Evolutionary conservation across 2,888 invertebrate genomes (phyloP).

Genomic region (Hirudinaria manillensis): DNA sequence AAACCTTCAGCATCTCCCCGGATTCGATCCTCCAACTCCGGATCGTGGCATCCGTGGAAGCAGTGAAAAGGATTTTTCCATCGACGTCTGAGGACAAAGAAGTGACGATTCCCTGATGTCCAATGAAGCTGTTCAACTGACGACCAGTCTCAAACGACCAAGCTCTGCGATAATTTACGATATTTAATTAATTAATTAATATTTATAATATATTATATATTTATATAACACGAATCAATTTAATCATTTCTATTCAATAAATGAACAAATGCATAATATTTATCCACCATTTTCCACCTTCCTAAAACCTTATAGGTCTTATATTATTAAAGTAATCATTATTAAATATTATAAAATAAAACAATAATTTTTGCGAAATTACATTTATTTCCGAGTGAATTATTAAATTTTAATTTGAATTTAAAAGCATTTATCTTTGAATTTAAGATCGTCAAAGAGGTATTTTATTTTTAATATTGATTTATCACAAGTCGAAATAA

Average conservation of each 20-base stretch:
- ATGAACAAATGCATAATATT: background rate
- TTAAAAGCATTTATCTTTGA: no score
- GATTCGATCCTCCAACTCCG: slow-evolving; percentile 55
- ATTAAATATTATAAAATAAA: no score
- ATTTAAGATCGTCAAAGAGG: no score
- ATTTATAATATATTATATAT: background rate
- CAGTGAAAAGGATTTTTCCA: slow-evolving; percentile 54
- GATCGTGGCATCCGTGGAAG: slow-evolving; percentile 55
- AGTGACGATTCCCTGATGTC: slow-evolving; percentile 56
- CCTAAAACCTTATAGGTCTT: no score
- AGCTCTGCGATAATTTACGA: slow-evolving; percentile 38
- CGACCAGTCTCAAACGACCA: slow-evolving; percentile 55
- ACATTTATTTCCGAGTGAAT: no score
- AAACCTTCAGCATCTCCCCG: slow-evolving; percentile 53
- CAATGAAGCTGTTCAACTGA: slow-evolving; percentile 51
- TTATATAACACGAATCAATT: background rate
- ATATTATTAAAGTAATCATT: no score
- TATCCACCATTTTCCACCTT: no score
- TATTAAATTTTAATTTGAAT: no score
- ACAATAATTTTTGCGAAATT: no score
- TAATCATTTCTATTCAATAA: background rate
- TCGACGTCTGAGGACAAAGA: slow-evolving; percentile 54
- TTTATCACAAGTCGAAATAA: no score
- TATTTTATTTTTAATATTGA: no score
- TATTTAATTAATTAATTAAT: background rate